Evolutionary conservation across 2,797 vertebrate species (phyloP), one percentile per base, ranked within the genome.

Genomic region (Chrysocyon brachyurus): DNA sequence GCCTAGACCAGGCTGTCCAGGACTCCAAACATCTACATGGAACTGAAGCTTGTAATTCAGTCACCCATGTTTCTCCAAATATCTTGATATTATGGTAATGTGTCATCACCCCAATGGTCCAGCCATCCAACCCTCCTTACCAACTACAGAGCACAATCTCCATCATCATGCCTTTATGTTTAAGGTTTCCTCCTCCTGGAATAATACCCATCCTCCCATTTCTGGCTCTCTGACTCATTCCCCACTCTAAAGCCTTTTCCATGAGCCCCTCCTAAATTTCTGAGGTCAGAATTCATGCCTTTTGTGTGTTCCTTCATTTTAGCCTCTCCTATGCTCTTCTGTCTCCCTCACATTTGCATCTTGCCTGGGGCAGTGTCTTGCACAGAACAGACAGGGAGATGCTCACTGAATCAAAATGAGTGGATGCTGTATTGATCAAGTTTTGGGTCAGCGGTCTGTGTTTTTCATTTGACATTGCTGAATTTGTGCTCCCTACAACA

Each of bases 261-360:
- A 4, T 21, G 12, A 70, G 68, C 46, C 70, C 54, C 17, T 92
- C 24, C 36, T 26, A 24, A 52, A 1, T 93, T 91, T 73, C 40
- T 87, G 26, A 36, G 64, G 57, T 46, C 89, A 92, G 89, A 89
- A 83, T 81, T 46, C 33, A 63, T 82, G 40, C 63, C 24, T 94
- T 59, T 21, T 77, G 40, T 63, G 16, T 70, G 22, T 33, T 85
- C 90, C 12, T 91, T 87, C 57, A 49, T 21, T 78, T 81, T 57
- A 54, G n/a, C 56, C 59, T 77, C 70, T 49, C 21, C 31, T 31
- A 12, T 31, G 4, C n/a, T 56, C 77, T 22, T 79, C 52, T 56
- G 6, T 56, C 31, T 56, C 31, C 77, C 31, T 56, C 52, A 56
- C 77, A 14, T 79, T 70, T 49, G 16, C 77, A 28, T 61, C 52